Conservation (phyloP, 2,113 vertebrate genomes). For the Oenanthe oenanthe region DNA sequence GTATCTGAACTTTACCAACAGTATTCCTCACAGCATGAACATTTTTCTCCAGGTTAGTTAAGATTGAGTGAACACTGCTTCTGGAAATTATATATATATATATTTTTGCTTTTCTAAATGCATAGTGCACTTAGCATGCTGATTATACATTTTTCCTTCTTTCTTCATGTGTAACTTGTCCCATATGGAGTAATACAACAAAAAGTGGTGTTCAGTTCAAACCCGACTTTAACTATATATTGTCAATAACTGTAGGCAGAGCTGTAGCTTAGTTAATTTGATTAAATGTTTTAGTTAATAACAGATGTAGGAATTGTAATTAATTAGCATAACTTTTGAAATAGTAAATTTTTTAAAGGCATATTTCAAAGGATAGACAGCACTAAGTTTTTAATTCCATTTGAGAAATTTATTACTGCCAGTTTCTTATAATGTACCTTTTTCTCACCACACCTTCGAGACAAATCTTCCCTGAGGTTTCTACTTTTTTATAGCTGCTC, state of each 20-base stretch:
- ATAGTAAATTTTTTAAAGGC: neutral
- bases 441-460: neutral
- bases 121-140: conserved; percentile 54
- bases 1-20: neutral
- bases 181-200: neutral
- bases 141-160: conserved; percentile 23
- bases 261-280: conserved; percentile 53
- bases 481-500: neutral
- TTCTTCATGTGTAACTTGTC: conserved; percentile 37
- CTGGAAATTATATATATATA: neutral
- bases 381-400: neutral
- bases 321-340: conserved; percentile 30
- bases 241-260: conserved; percentile 48
- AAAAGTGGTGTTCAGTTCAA: conserved; percentile 42
- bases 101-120: conserved; percentile 35
- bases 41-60: neutral
- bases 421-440: neutral
- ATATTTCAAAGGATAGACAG: neutral
- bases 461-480: neutral
- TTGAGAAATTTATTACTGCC: neutral
- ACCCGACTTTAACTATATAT: neutral
- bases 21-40: neutral
- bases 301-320: conserved; percentile 17
- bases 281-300: conserved; percentile 51
- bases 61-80: neutral